phyloP scores from a whole-genome alignment of 2,113 vertebrate genomes.

The Sinocyclocheilus rhinocerous region DNA sequence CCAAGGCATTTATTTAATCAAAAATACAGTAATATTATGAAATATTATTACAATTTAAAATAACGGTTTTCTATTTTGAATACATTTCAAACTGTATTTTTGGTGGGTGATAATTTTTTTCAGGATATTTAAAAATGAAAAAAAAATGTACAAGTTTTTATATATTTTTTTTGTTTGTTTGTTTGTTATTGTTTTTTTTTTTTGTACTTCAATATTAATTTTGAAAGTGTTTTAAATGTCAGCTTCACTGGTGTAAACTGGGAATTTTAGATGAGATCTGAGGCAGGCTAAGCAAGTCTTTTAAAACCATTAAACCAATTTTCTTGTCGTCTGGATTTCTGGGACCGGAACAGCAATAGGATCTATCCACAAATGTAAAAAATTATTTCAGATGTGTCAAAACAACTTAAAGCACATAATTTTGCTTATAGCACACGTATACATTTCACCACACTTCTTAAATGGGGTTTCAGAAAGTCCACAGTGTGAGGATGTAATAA shows the following conservation, averaged over 20 bases:
- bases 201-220: neutral
- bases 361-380: neutral
- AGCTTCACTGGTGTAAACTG: neutral
- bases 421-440: neutral
- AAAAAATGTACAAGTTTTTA: neutral
- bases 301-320: neutral
- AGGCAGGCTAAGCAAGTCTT: neutral
- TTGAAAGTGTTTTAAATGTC: neutral
- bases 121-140: neutral
- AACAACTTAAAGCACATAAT: neutral
- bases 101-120: no score
- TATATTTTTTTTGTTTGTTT: no score
- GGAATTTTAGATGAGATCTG: neutral
- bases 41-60: neutral
- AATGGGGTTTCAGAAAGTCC: neutral
- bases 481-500: neutral
- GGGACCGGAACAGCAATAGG: neutral
- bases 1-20: no score
- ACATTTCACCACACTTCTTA: neutral
- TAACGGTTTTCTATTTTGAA: neutral
- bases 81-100: no score
- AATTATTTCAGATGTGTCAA: neutral
- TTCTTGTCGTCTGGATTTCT: neutral
- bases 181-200: no score
- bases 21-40: neutral